These are phyloP conservation scores for Drosophila bipectinata DNA, from an alignment of 1,140 invertebrate species.

Conservation along the genomic window DNA sequence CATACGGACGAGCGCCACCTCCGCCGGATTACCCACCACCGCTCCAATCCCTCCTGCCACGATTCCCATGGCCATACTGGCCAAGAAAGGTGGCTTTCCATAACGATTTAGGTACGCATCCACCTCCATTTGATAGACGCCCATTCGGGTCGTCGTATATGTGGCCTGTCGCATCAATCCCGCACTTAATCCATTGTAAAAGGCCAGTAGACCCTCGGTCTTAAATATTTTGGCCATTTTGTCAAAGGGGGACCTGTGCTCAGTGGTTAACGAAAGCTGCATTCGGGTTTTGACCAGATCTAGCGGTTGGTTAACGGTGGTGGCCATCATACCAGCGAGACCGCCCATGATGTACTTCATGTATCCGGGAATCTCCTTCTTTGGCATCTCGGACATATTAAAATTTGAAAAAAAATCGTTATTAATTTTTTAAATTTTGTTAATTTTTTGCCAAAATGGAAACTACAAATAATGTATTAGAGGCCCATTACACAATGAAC, in stretches of 20 bases:
- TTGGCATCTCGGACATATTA: neutral
- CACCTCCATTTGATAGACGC: conserved; percentile 85
- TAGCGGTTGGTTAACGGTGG: conserved; percentile 52
- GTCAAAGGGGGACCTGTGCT: conserved; percentile 48
- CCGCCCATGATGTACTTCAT: conserved; percentile 61
- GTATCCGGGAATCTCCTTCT: conserved; percentile 39
- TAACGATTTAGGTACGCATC: conserved; percentile 24
- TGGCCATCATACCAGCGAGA: conserved; percentile 52
- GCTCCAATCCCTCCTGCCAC: conserved; percentile 88
- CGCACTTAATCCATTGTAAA: conserved; percentile 54
- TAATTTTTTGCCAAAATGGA: no score
- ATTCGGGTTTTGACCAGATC: conserved; percentile 63
- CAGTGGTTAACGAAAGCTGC: conserved; percentile 25
- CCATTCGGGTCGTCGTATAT: conserved; percentile 90
- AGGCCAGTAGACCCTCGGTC: conserved; percentile 33
- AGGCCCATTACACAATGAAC: no score
- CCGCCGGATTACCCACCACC: conserved; percentile 91
- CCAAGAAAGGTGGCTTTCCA: conserved; percentile 18
- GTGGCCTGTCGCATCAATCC: conserved; percentile 89
- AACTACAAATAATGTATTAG: no score
- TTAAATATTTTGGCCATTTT: conserved; percentile 37
- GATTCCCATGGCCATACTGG: conserved; percentile 86
- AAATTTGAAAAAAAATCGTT: neutral
- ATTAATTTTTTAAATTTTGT: no score
- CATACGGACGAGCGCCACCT: conserved; percentile 90